A percentile compares a stretch with the other conserved stretches of the same genome.
Evolutionary conservation across 2,888 invertebrate genomes (phyloP).

Genomic region (Sminthurides aquaticus): DNA sequence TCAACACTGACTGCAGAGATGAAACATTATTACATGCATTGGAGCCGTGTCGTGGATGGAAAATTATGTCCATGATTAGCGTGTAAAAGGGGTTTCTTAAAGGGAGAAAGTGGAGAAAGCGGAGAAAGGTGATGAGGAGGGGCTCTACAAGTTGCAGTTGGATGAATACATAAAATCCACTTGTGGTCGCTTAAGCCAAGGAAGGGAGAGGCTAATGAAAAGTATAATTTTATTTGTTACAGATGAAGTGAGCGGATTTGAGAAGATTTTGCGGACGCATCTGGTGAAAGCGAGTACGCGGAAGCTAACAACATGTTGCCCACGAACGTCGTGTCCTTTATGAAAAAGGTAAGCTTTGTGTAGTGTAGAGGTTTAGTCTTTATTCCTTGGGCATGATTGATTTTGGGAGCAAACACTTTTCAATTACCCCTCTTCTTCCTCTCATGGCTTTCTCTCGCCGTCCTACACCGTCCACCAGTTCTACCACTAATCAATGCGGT

Average conservation of each 20-base stretch:
- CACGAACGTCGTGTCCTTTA: conserved; percentile 82
- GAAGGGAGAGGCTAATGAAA: too few species aligned
- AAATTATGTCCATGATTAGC: too few species aligned
- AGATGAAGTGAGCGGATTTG: neutral
- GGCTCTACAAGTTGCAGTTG: neutral
- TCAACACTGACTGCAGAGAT: too few species aligned
- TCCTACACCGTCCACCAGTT: too few species aligned
- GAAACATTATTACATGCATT: too few species aligned
- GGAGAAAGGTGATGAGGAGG: neutral
- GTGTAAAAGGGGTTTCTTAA: too few species aligned
- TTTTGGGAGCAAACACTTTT: neutral
- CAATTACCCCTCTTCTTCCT: too few species aligned
- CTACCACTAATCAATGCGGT: too few species aligned
- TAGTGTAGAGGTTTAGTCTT: neutral
- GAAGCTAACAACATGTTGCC: conserved; percentile 65
- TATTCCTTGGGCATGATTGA: neutral
- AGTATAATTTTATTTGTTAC: neutral
- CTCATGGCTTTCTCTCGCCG: too few species aligned
- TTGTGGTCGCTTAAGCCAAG: neutral
- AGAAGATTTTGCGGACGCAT: neutral
- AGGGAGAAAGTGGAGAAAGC: too few species aligned
- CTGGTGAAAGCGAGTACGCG: neutral
- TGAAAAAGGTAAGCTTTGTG: conserved; percentile 73
- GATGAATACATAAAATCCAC: neutral
- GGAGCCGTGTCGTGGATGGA: too few species aligned